Conservation (phyloP, 2,888 invertebrate genomes). For the Amblyteles armatorius region DNA sequence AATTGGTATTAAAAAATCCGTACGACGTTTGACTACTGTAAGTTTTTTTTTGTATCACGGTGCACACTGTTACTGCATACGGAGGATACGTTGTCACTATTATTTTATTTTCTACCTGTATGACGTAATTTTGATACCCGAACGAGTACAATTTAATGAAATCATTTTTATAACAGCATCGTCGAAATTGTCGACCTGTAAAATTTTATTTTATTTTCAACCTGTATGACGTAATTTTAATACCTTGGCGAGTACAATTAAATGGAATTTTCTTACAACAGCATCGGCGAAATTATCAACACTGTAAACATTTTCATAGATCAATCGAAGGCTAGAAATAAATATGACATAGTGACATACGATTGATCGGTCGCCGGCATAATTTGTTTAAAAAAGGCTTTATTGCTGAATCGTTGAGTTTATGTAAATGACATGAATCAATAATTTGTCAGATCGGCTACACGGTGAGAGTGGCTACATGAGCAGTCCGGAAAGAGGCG, state of each 20-base stretch:
- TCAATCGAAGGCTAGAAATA: not conserved
- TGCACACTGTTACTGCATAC: constrained; percentile 44
- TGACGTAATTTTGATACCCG: constrained; percentile 6
- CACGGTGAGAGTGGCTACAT: constrained; percentile 91
- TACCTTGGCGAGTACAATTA: not conserved
- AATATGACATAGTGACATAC: not conserved
- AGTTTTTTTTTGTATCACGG: constrained; percentile 38
- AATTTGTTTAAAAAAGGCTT: no score
- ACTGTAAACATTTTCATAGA: constrained; percentile 1
- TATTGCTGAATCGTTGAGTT: not conserved
- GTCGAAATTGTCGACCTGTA: constrained; percentile 17
- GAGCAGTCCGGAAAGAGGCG: constrained; percentile 94
- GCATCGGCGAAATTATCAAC: constrained; percentile 22
- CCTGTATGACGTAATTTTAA: constrained; percentile 21
- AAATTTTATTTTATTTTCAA: constrained; percentile 6
- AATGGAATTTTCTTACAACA: constrained; percentile 16
- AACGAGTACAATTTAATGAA: constrained; percentile 28
- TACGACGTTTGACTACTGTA: not conserved
- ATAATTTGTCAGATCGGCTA: constrained; percentile 81
- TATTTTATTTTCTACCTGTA: constrained; percentile 31
- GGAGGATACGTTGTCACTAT: constrained; percentile 22
- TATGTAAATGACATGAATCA: constrained; percentile 38
- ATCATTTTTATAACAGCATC: constrained; percentile 22
- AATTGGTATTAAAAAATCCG: constrained; percentile 44
- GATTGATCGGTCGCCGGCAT: not conserved